A percentile compares a stretch with the other conserved stretches of the same genome.
Conservation (phyloP, 2,113 vertebrate species). For the Neodontobutis hainanensis region DNA sequence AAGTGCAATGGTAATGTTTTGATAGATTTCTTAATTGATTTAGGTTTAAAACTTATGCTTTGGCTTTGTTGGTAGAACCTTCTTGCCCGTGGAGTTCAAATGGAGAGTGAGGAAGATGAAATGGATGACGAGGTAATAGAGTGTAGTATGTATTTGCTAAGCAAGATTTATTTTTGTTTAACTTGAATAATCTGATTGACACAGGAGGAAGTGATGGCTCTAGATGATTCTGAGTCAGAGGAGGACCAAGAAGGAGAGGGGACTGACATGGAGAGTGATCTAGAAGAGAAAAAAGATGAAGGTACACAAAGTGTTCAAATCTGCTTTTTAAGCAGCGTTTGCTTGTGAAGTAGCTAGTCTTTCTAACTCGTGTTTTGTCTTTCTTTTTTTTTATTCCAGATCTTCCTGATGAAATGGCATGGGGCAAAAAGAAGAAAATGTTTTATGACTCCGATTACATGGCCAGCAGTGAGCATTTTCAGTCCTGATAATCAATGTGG, state of each 20-base stretch:
- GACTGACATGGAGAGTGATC: constrained; percentile 88
- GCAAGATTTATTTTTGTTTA: neutral
- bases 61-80: constrained; percentile 69
- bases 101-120: constrained; percentile 75
- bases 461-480: constrained; percentile 62
- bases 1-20: constrained; percentile 31
- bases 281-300: constrained; percentile 81
- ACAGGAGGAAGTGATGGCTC: constrained; percentile 84
- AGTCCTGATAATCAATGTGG: neutral
- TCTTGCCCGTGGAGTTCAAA: constrained; percentile 72
- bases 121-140: constrained; percentile 74
- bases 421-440: constrained; percentile 89
- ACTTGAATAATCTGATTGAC: constrained; percentile 3
- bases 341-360: neutral
- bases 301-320: constrained; percentile 32
- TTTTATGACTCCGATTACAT: constrained; percentile 91
- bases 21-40: neutral
- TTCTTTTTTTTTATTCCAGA: constrained; percentile 53
- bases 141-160: neutral
- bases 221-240: constrained; percentile 71
- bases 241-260: constrained; percentile 74
- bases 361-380: neutral
- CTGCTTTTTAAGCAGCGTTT: neutral
- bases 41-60: neutral
- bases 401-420: constrained; percentile 88